Base-by-base conservation (phyloP, 2,888 invertebrate species). In the Steinernema hermaphroditum region DNA sequence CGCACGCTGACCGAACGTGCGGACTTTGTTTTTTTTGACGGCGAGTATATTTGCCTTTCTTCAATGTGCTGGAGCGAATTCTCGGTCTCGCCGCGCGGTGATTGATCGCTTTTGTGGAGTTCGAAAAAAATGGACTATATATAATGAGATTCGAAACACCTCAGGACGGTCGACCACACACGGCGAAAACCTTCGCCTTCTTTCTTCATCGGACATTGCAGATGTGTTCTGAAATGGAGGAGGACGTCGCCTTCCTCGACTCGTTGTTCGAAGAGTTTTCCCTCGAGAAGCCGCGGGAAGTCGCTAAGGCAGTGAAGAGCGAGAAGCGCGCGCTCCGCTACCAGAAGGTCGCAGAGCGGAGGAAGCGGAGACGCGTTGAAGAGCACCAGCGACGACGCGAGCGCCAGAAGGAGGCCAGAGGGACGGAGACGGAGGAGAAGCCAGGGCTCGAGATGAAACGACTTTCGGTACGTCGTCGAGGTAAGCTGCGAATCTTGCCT, bases 331-430 rank as follows among this genome's bases (percentile, higher is more conserved):
- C 9, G 16, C 6, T 29, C 14, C 62, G 62, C 32, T 62, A 62
- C 32, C 62, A 32, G 34, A 62, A 62, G 34, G 62, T 62, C 27
- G 62, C 32, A 29, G 29, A 32, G 29, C 62, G 32, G 14, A 22
- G 62, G 62, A 24, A 29, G n/a, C 14, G 9, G 62, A 62, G 32
- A 16, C 62, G 62, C 62, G 62, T 62, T 2, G 62, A 62, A 32
- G 62, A 62, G 62, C 62, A 62, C 29, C 62, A 32, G 16, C 29
- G 62, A n/a, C 27, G 62, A 2, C 62, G 62, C 6, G 62, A 32
- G 9, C 62, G 62, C 9, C 9, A 62, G 62, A 24, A 29, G 16
- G 62, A 62, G 2, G 34, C 29, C 16, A 16, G n/a, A n/a, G 50
- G 24, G 24, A 50, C 22, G 24, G 24, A 4, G n/a, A 2, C 32